Conservation (phyloP, 1,140 invertebrate genomes). For the Ephestia elutella region DNA sequence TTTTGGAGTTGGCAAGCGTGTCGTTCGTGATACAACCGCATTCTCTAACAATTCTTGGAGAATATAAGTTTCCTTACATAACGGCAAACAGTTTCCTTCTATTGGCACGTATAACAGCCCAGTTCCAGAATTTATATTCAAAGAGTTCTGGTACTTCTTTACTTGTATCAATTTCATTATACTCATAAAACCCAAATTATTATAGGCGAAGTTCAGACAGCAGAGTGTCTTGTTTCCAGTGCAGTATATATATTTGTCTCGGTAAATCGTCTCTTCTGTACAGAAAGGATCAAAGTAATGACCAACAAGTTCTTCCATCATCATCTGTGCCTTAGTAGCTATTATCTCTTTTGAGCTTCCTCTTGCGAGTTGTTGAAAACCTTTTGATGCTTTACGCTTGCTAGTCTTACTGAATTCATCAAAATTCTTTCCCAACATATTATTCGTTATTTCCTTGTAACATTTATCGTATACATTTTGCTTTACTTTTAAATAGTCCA, state of each 20-base stretch:
- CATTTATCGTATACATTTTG: conserved; percentile 16
- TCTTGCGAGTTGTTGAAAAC: too few relatives aligned
- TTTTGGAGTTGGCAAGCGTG: background rate
- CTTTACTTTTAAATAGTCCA: conserved; percentile 20
- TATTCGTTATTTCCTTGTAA: conserved; percentile 7
- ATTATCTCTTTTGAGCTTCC: background rate
- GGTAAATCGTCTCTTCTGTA: background rate
- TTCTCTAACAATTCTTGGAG: background rate
- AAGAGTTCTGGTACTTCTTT: conserved; percentile 13
- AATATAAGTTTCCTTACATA: background rate
- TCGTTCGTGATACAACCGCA: background rate
- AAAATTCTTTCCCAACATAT: background rate
- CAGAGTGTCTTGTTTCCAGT: conserved; percentile 23
- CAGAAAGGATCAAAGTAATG: conserved; percentile 15
- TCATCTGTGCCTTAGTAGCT: conserved; percentile 7
- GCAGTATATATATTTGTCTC: conserved; percentile 14
- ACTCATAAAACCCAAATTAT: conserved; percentile 15
- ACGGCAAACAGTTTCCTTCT: conserved; percentile 23
- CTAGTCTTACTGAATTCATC: conserved; percentile 5
- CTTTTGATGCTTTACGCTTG: background rate
- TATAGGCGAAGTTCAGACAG: conserved; percentile 26
- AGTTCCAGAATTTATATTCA: background rate
- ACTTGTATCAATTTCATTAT: conserved; percentile 15
- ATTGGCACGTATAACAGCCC: conserved; percentile 21
- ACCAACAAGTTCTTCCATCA: conserved; percentile 14